Percentiles rank a stretch among this genome's conserved stretches.
phyloP scores from a whole-genome alignment of 2,797 vertebrate species.

The Oceanodroma leucorhoa region DNA sequence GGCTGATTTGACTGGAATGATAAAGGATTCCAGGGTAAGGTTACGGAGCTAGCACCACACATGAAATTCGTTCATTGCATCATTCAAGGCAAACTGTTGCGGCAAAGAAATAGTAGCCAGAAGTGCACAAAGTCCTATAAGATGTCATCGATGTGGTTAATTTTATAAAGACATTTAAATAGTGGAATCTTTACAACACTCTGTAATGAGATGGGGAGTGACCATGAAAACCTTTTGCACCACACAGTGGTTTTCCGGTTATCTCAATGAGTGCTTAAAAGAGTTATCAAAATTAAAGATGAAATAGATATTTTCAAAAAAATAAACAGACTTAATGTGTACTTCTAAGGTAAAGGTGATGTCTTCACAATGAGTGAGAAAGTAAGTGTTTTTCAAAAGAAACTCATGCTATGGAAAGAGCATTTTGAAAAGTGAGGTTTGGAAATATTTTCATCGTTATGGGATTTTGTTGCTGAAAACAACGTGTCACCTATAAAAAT shows the following conservation, averaged over 20 bases:
- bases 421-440: not conserved
- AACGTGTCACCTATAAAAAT: not conserved
- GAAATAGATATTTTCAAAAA: not conserved
- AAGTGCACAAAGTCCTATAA: not conserved
- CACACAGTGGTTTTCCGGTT: not conserved
- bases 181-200: not conserved
- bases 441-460: not conserved
- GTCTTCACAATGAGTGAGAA: not conserved
- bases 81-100: not conserved
- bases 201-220: not conserved
- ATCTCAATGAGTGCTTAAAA: not conserved
- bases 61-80: not conserved
- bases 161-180: not conserved
- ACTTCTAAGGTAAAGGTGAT: not conserved
- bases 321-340: not conserved
- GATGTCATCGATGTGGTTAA: rapidly evolving
- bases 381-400: not conserved
- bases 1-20: not conserved
- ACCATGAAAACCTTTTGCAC: not conserved
- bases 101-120: not conserved
- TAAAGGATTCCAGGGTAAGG: not conserved
- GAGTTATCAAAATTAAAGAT: not conserved
- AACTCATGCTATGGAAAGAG: not conserved
- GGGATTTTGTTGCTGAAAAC: not conserved
- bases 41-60: not conserved